phyloP scores from a whole-genome alignment of 2,888 invertebrate species.

The Nomada hirtipes region DNA sequence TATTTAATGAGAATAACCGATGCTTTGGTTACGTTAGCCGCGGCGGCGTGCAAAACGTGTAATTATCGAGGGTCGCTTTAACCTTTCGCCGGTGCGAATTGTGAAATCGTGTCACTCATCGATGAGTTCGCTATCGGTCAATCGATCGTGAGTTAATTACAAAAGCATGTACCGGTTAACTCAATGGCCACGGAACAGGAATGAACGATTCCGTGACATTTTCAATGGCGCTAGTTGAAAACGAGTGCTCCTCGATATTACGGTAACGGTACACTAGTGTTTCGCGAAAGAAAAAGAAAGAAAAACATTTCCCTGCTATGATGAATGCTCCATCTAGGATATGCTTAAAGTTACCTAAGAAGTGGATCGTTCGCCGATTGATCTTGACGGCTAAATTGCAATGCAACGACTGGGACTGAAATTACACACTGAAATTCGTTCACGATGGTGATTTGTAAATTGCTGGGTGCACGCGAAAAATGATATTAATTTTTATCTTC shows the following conservation, averaged over 20 bases:
- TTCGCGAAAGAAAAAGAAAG: not conserved
- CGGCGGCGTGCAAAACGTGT: constrained; percentile 52
- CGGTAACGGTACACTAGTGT: not conserved
- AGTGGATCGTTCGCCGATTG: not conserved
- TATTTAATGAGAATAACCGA: constrained; percentile 68
- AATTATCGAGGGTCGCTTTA: constrained; percentile 63
- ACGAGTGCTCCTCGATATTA: not conserved
- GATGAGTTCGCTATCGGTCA: constrained; percentile 59
- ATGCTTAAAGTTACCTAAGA: not conserved
- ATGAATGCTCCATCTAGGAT: not conserved
- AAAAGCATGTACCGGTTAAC: constrained; percentile 42
- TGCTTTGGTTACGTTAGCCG: constrained; percentile 37
- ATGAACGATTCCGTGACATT: constrained; percentile 46
- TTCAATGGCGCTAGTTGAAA: constrained; percentile 7
- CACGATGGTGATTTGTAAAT: constrained; percentile 20
- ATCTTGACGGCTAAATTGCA: constrained; percentile 13
- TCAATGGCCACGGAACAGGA: constrained; percentile 9
- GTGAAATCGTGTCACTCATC: constrained; percentile 69
- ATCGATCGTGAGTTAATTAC: constrained; percentile 66
- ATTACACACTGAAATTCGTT: constrained; percentile 8
- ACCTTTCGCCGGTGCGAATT: constrained; percentile 67
- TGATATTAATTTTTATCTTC: not conserved
- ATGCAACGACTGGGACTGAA: constrained; percentile 1
- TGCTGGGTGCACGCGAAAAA: constrained; percentile 1
- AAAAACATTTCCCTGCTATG: not conserved